These are phyloP conservation scores for Phymatocera aterrima DNA, from an alignment of 2,888 invertebrate species.

Conservation along the genomic window DNA sequence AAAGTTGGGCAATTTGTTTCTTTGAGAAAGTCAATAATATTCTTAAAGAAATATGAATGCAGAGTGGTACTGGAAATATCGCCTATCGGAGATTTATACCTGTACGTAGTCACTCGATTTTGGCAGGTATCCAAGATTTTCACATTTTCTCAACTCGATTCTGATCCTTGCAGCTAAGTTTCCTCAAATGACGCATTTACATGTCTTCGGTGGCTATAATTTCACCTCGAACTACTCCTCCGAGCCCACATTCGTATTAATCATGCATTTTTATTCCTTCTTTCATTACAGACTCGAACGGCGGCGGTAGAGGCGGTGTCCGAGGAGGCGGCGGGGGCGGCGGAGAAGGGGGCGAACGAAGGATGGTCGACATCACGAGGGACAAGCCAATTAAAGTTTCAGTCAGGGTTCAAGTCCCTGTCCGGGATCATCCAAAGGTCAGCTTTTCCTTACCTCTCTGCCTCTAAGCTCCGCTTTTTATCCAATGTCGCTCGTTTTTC, in stretches of 20 bases:
- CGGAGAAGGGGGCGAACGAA: constrained; percentile 76
- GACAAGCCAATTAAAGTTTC: constrained; percentile 93
- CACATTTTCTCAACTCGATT: constrained; percentile 13
- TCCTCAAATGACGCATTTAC: background rate
- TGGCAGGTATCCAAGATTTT: constrained; percentile 6
- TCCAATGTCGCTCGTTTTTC: background rate
- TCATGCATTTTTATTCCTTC: constrained; percentile 9
- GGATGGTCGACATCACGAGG: constrained; percentile 90
- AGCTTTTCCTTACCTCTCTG: constrained; percentile 64
- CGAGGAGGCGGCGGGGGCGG: constrained; percentile 62
- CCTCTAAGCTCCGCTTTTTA: background rate
- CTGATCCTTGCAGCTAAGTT: background rate
- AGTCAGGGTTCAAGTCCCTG: constrained; percentile 90
- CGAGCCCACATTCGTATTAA: background rate
- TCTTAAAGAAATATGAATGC: too few species aligned
- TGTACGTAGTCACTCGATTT: background rate
- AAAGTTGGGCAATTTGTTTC: background rate
- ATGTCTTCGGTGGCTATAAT: background rate
- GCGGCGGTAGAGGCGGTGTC: constrained; percentile 57
- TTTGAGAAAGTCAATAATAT: too few species aligned
- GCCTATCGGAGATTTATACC: too few species aligned
- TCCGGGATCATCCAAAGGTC: constrained; percentile 91
- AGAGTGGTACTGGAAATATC: too few species aligned
- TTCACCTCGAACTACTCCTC: background rate
- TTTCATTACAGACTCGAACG: constrained; percentile 63